A percentile compares a stretch with the other conserved stretches of the same genome.
Evolutionary conservation across 1,140 invertebrate genomes (phyloP).

Genomic region (Pteromalus puparum): DNA sequence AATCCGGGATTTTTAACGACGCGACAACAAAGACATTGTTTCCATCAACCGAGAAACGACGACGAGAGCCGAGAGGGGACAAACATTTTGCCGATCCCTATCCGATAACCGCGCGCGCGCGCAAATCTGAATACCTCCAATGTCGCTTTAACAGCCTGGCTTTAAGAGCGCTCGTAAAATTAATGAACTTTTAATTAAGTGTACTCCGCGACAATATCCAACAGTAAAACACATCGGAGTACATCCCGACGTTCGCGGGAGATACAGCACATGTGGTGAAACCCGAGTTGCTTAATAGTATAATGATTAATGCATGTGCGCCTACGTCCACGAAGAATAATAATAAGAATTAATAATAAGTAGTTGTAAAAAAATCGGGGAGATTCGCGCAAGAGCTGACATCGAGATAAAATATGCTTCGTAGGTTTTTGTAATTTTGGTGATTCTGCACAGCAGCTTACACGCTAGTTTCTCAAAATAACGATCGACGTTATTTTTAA

Average conservation of each 20-base stretch:
- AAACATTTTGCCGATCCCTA: not conserved
- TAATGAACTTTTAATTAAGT: constrained; percentile 21
- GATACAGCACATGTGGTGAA: not conserved
- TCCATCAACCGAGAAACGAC: not conserved
- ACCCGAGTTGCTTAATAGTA: not conserved
- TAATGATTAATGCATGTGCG: not conserved
- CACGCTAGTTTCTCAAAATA: not conserved
- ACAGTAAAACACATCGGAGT: not conserved
- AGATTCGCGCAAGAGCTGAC: not conserved
- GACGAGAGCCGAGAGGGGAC: not conserved
- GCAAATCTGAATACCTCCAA: constrained; percentile 7
- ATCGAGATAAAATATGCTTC: too few relatives aligned
- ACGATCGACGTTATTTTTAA: too few relatives aligned
- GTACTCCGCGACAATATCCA: not conserved
- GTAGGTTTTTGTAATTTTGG: not conserved
- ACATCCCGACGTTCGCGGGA: not conserved
- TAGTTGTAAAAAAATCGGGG: not conserved
- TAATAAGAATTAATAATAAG: too few relatives aligned
- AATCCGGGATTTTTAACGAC: constrained; percentile 8
- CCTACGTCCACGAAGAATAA: not conserved
- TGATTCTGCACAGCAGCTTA: not conserved
- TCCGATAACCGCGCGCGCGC: not conserved
- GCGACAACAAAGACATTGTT: constrained; percentile 29
- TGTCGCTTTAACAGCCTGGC: not conserved
- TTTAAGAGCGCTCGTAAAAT: constrained; percentile 11